Base-by-base conservation (phyloP, 2,113 vertebrate species). In the Oreochromis niloticus region DNA sequence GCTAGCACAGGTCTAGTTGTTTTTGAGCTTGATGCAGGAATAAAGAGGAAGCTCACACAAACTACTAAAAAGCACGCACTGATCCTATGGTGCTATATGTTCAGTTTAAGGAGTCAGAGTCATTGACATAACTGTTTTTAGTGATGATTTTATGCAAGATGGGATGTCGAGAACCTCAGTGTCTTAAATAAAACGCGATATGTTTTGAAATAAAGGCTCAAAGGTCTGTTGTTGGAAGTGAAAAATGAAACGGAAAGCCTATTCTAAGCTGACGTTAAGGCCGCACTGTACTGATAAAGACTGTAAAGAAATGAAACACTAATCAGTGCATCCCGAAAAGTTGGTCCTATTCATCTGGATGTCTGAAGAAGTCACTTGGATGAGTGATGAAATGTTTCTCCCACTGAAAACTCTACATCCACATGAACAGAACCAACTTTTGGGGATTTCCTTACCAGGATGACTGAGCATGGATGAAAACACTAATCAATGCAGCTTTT, bases 61-160 rank as follows among this genome's bases (percentile, higher is more conserved):
- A 85, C 85, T 81, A 36, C 84, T 36, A 19, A 82, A 55, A 61
- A 41, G 59, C 22, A 32, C 46, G 83, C 87, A 80, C 88, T 91
- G 92, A 90, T 81, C 13, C 82, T 6, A 56, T 81, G 93, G 92
- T 92, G 94, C 90, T 88, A 61, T 82, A 81, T 50, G 81, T 81
- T 88, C 24, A 84, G 17, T 82, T 79, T 81, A 46, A 86, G 7
- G 57, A 36, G 83, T 75, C 85, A 83, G 43, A 94, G 87, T 55
- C 83, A 83, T 91, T 85, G n/a, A 39, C 30, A 83, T 87, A 19
- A 79, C n/a, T 79, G 66, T 75, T 50, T 68, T 92, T 91, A 87
- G 84, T 89, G 75, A 86, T 81, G 79, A 68, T 85, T 82, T 82
- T 90, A 87, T 91, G 88, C 86, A 80, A 86, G 56, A 30, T 59